A percentile compares a stretch with the other conserved stretches of the same genome.
Conservation (phyloP, 2,888 invertebrate species). For the Neoitamus cyanurus region DNA sequence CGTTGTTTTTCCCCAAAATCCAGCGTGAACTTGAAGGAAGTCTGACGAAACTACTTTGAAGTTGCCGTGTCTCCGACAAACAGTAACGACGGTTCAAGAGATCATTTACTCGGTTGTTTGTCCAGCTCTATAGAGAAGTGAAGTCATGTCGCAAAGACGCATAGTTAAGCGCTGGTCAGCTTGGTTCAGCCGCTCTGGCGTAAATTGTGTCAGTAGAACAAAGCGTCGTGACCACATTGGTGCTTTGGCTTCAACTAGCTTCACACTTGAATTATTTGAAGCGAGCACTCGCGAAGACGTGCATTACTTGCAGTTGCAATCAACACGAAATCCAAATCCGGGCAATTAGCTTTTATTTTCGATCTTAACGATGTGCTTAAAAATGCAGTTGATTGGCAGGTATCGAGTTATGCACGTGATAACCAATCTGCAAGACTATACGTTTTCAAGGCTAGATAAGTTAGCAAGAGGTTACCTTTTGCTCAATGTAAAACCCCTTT, state of each 20-base stretch:
- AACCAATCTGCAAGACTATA: neutral
- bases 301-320: neutral
- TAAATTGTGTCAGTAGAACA: slow-evolving; percentile 28
- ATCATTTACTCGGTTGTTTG: neutral
- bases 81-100: neutral
- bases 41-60: neutral
- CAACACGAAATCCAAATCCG: neutral
- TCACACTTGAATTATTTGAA: neutral
- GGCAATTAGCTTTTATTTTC: neutral
- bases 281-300: neutral
- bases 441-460: neutral
- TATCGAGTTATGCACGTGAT: neutral
- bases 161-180: neutral
- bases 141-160: neutral
- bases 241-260: neutral
- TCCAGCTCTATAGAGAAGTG: too few relatives aligned
- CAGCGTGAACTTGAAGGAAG: neutral
- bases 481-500: neutral
- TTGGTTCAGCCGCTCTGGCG: neutral
- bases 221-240: slow-evolving; percentile 5
- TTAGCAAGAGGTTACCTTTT: neutral
- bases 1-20: neutral
- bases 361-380: neutral
- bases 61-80: neutral
- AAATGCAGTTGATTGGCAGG: neutral